Percentiles rank a stretch among this genome's conserved stretches.
Conservation (phyloP, 2,113 vertebrate species). For the Gorsachius goisagi region DNA sequence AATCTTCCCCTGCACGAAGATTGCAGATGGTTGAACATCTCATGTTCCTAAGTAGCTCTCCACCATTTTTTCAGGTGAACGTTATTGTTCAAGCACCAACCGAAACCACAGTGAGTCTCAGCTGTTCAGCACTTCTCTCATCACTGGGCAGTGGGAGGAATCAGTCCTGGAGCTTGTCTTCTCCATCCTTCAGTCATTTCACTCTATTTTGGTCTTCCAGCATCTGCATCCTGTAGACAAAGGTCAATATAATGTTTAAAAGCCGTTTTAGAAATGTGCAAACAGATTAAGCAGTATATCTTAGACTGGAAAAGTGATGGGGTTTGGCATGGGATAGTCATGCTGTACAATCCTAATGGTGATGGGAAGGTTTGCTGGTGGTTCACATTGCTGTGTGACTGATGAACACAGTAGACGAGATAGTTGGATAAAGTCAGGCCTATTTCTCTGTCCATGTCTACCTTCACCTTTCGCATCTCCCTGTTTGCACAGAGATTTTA, state of each 20-base stretch:
- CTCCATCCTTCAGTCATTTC: neutral
- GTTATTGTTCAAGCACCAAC: neutral
- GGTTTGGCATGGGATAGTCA: neutral
- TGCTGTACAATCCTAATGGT: neutral
- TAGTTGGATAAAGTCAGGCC: neutral
- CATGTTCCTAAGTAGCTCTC: neutral
- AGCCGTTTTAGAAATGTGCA: neutral
- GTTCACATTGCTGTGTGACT: neutral
- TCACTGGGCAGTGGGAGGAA: neutral
- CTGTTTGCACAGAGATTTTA: neutral
- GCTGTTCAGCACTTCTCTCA: neutral
- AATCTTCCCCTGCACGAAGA: neutral
- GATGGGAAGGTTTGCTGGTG: neutral
- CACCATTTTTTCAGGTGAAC: neutral
- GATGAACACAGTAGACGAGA: neutral
- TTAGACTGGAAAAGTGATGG: neutral
- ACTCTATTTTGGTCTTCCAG: neutral
- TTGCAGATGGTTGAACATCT: neutral
- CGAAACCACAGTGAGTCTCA: neutral
- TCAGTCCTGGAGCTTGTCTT: neutral
- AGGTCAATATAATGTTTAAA: neutral
- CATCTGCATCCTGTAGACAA: neutral
- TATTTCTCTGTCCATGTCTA: neutral
- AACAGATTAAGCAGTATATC: neutral
- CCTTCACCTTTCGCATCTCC: neutral